Base-by-base conservation (phyloP, 2,113 vertebrate species). In the Axis porcinus region DNA sequence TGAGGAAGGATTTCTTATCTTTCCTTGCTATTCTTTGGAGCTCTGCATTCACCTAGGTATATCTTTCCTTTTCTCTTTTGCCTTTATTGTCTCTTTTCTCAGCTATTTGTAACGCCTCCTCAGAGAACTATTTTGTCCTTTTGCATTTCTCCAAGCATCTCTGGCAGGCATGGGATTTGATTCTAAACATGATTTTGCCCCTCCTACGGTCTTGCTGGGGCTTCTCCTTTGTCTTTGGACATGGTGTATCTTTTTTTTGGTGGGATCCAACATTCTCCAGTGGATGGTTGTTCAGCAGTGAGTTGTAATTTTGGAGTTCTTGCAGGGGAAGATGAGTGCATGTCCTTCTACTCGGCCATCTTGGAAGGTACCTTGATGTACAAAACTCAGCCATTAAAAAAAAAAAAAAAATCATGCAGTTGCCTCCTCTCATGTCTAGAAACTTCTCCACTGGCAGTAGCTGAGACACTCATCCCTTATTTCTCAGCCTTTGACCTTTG, bases 191-290 rank as follows among this genome's bases (percentile, higher is more conserved):
- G 2, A 40, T 70, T 40, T 70, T 0, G 0, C 36, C 67, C 19
- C n/a, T 70, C 67, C n/a, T 70, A 23, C 64, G 0, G 0, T 70
- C n/a, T 21, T 70, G n/a, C 19, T 23, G 67, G 57, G n/a, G 19
- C 19, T 70, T 40, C 19, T 70, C 5, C n/a, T 70, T 70, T 36
- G 67, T 70, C 10, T n/a, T 40, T 70, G 19, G n/a, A 36, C 19
- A 12, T 36, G 67, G 67, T 10, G 10, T 40, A 70, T 70, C 67
- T 70, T 40, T 23, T 64, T 36, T 40, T 36, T 11, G 19, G n/a
- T 70, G 19, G 67, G 10, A 70, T 40, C 67, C 67, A 70, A 40
- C n/a, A 70, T 70, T 70, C 19, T 70, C n/a, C 9, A 70, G 10
- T 23, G 17, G n/a, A 36, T 70, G 64, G n/a, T 70, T 36, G 9